These are phyloP conservation scores for Chondrosia reniformis DNA, from an alignment of 37 sponge, comb jelly and placozoan species.

Conservation along the genomic window DNA sequence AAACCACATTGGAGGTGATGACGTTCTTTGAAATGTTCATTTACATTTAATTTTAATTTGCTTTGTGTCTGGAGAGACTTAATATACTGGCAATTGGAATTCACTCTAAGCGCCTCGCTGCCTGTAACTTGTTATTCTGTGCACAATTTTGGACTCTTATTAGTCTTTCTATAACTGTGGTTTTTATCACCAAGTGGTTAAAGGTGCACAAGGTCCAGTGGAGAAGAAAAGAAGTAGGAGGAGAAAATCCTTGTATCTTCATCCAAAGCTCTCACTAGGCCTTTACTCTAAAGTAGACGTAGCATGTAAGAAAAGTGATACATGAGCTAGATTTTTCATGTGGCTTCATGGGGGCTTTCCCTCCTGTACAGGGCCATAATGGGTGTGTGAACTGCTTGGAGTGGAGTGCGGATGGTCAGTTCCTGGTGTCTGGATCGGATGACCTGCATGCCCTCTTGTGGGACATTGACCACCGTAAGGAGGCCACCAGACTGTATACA, in stretches of 20 bases:
- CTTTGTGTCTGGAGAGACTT: neutral
- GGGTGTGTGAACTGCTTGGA: slow-evolving; percentile 95
- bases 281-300: no score
- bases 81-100: neutral
- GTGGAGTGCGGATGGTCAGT: slow-evolving; percentile 77
- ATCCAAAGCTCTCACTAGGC: no score
- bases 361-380: slow-evolving; percentile 59
- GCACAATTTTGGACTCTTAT: no score
- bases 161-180: no score
- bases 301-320: no score
- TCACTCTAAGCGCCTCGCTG: neutral
- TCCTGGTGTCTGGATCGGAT: slow-evolving; percentile 89
- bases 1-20: neutral
- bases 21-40: neutral
- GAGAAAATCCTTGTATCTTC: no score
- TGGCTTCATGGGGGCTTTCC: no score
- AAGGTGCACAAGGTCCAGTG: no score
- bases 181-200: no score
- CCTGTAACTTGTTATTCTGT: no score
- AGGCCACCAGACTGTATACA: slow-evolving; percentile 35
- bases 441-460: slow-evolving; percentile 66
- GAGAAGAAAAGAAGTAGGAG: neutral
- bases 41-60: neutral
- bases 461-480: slow-evolving; percentile 35
- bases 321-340: neutral